Evolutionary conservation across 2,888 invertebrate species (phyloP).

Genomic region (Melipona bicolor): DNA sequence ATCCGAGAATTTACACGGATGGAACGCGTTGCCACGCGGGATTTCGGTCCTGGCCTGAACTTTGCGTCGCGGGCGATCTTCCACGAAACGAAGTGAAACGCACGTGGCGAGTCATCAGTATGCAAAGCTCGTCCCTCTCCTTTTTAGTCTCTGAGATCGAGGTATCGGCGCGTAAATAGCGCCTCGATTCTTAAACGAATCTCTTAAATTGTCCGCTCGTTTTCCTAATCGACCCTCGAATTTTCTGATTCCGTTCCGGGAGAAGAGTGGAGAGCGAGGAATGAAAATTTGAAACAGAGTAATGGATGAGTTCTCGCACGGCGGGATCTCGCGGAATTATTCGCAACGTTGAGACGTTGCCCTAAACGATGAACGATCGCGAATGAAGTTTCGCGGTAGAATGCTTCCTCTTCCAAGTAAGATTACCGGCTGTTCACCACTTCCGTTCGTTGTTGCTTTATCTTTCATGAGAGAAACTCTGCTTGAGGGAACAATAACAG

Average conservation of each 20-base stretch:
- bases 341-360: background rate
- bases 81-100: conserved; percentile 2
- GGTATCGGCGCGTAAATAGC: background rate
- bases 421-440: background rate
- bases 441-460: background rate
- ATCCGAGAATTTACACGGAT: background rate
- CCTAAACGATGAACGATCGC: too few relatives aligned
- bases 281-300: background rate
- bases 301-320: background rate
- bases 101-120: conserved; percentile 1
- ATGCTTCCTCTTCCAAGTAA: background rate
- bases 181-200: background rate
- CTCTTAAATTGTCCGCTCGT: conserved; percentile 9
- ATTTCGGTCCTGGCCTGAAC: background rate
- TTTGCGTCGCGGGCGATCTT: background rate
- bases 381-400: background rate
- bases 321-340: background rate
- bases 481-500: conserved; percentile 27
- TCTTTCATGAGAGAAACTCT: conserved; percentile 14
- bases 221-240: conserved; percentile 8
- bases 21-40: background rate
- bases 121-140: conserved; percentile 18
- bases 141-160: background rate
- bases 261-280: too few relatives aligned
- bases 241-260: background rate